A percentile compares a stretch with the other conserved stretches of the same genome.
phyloP scores from a whole-genome alignment of 2,888 invertebrate species.

The Andrena hattorfiana region DNA sequence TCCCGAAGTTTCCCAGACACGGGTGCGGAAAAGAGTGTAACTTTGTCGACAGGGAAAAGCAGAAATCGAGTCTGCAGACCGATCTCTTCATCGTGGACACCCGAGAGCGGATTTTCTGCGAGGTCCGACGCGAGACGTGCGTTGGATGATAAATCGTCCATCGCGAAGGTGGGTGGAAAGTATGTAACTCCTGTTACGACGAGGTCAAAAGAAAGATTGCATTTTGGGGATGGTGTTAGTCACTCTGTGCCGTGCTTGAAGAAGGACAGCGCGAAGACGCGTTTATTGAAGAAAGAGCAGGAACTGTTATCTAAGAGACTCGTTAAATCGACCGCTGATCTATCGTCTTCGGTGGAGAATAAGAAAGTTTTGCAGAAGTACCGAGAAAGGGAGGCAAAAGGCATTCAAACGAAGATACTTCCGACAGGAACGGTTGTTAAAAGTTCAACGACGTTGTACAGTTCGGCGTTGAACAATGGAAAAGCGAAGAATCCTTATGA shows the following conservation, averaged over 20 bases:
- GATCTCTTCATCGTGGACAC: constrained; percentile 22
- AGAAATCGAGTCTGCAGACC: constrained; percentile 3
- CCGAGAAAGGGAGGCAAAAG: constrained; percentile 64
- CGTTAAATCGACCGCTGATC: constrained; percentile 85
- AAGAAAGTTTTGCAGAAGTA: constrained; percentile 73
- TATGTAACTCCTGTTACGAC: background rate
- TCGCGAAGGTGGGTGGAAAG: constrained; percentile 15
- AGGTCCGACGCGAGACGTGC: background rate
- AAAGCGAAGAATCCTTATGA: constrained; percentile 78
- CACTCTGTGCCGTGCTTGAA: background rate
- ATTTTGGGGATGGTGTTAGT: background rate
- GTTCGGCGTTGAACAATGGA: constrained; percentile 78
- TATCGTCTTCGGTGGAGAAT: constrained; percentile 87
- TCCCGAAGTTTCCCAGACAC: constrained; percentile 48
- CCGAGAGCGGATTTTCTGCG: background rate
- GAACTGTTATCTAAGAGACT: constrained; percentile 78
- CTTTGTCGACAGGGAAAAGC: background rate
- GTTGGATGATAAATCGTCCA: constrained; percentile 18
- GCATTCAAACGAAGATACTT: constrained; percentile 47
- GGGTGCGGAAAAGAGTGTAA: constrained; percentile 8
- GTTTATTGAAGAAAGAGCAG: constrained; percentile 75
- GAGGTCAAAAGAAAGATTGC: constrained; percentile 11
- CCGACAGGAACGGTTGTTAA: constrained; percentile 83
- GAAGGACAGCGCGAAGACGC: constrained; percentile 49
- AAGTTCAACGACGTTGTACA: constrained; percentile 83